Evolutionary conservation across 2,797 vertebrate species (phyloP), one percentile per base, ranked within the genome.

Genomic region (Parambassis ranga): DNA sequence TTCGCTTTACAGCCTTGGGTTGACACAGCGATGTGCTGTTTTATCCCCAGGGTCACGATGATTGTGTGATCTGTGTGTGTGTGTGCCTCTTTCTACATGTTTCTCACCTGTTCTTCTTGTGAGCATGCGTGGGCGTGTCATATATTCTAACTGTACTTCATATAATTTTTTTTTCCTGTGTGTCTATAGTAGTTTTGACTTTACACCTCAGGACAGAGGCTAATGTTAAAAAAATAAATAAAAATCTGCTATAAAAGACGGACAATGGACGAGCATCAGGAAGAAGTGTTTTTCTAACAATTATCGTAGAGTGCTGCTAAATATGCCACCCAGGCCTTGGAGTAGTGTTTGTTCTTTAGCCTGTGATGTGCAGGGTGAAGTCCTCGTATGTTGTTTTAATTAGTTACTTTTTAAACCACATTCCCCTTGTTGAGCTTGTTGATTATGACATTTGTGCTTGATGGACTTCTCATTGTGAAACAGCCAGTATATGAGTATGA

Each of bases 271-370:
- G n/a, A n/a, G n/a, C n/a, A n/a, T n/a, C n/a, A n/a, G n/a, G n/a
- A n/a, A n/a, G n/a, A 3, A 11, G 20, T 35, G 20, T 33, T 46
- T 36, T 38, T 39, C 42, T 22, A 33, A 28, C 46, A 37, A 50
- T 44, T 22, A 50, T 26, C 2, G 13, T 23, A 7, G 18, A 57
- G 55, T 36, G 30, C 43, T 43, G 20, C n/a, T 35, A 46, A 24
- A 50, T 44, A 37, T 23, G 18, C 46, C 35, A 35, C 52, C 64
- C 31, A 44, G 27, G 16, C 50, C 46, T 41, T 57, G 14, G 24
- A 42, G 35, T 26, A 10, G 2, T 33, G 19, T 60, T 64, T 38
- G 18, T 19, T 43, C 22, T 24, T 18, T 16, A 3, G 31, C 35
- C 22, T 26, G 19, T 16, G 18, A 27, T 52, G 50, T 15, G 19